Evolutionary conservation across 1,140 invertebrate genomes (phyloP), one percentile per base, ranked within the genome.

Genomic region (Luehdorfia chinensis): DNA sequence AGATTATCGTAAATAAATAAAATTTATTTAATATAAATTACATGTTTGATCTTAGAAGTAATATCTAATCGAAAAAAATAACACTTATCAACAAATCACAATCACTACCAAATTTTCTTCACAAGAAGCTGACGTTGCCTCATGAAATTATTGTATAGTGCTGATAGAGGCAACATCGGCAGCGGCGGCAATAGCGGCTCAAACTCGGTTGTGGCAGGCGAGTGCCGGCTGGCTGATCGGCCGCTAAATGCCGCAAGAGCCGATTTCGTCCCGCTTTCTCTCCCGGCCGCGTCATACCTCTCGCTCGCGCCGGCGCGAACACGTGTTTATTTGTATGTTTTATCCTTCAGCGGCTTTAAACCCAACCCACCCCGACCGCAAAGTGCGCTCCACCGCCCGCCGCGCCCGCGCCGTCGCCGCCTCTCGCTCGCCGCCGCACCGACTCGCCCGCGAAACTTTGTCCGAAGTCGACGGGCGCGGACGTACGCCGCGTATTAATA

Each of bases 271-370:
- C 64, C 75, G 55, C 65, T 87, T 63, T 47, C 70, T 51, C 83
- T 44, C 55, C 14, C 55, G 56, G 45, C 19, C 32, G 44, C 46
- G 39, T 53, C 64, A 68, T 55, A 62, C 67, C 66, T 87, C 87
- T 81, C 81, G 69, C 75, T 88, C 83, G 75, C 81, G 75, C 86
- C 75, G 79, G 83, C 83, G 83, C 80, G 84, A 87, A 88, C 86
- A 87, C 86, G 81, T 88, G 86, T 88, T 88, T 88, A 88, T 87
- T 88, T 88, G 86, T 88, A 87, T 87, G 86, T 88, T 88, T 88
- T 88, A 88, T 87, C 86, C 86, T 87, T 87, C 84, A 81, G 86
- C 83, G 86, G 86, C 84, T 87, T 87, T 85, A 88, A 88, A 87
- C 86, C 86, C 86, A 85, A 84, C 86, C 86, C 86, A 84, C 86